Evolutionary conservation across 2,888 invertebrate species (phyloP).

Genomic region (Drosophila heteroneura): DNA sequence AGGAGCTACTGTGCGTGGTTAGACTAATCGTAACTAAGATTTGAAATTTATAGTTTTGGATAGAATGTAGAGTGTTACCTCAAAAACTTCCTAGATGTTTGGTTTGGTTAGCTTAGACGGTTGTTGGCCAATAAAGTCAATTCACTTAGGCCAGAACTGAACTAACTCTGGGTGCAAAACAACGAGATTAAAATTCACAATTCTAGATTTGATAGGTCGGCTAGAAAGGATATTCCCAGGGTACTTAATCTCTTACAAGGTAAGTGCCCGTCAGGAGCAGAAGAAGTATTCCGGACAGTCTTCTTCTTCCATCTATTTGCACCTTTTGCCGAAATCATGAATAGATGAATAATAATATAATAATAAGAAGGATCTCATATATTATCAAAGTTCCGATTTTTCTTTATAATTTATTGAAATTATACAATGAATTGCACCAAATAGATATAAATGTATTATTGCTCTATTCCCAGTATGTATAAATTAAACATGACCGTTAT

Average conservation of each 20-base stretch:
- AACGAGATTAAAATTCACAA: neutral
- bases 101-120: neutral
- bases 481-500: neutral
- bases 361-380: neutral
- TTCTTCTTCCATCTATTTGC: neutral
- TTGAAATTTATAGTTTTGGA: neutral
- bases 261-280: neutral
- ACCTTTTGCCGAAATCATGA: neutral
- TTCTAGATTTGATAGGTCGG: neutral
- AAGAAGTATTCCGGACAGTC: neutral
- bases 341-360: neutral
- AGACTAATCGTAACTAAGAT: neutral
- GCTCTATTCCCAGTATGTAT: neutral
- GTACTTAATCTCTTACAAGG: neutral
- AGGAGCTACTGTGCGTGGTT: slow-evolving; percentile 33
- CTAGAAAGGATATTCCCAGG: neutral
- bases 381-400: neutral
- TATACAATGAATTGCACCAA: neutral
- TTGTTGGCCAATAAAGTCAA: neutral
- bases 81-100: neutral
- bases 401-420: neutral
- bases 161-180: neutral
- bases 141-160: neutral
- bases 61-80: neutral
- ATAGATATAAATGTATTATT: neutral